Base-by-base conservation (phyloP, 2,888 invertebrate genomes). In the Hermaeophaga mercurialis region DNA sequence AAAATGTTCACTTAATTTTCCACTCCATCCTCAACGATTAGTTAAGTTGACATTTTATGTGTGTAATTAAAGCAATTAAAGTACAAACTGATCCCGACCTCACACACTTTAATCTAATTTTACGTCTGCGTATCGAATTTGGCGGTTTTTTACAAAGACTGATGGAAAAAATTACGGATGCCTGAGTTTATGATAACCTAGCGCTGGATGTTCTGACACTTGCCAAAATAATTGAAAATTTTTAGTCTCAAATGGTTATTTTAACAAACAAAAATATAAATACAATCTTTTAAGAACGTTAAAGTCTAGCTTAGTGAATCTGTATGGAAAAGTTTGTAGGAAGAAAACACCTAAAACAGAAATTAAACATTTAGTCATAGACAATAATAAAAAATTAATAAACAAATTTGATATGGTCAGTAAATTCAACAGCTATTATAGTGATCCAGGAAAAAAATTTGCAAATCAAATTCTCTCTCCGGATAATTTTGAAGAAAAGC, bases 1-100 rank as follows among this genome's bases (percentile, higher is more conserved):
- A 68, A 70, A 67, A 71, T 73, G 66, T 70, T 72, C 74, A 71
- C 74, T 74, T 74, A 72, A 74, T 74, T 72, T 72, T 67, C 69
- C 67, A 66, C 44, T 61, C 65, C 66, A 66, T 69, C 70, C 66
- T 62, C 61, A 56, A 59, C 68, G 64, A 72, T 70, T 70, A 69
- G 67, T 66, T 54, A 54, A 56, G 60, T 58, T 53, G 66, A 66
- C 68, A 64, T 68, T 66, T 52, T 44, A 43, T 64, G 65, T 61
- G 54, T 24, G 59, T 62, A 68, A 69, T 70, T 69, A 68, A 59
- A 54, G 56, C 62, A 61, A 64, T 63, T 54, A 56, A 43, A 55
- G 41, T 26, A 46, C 39, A 43, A 58, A 56, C 28, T 22, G 31
- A 18, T 55, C 63, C 62, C 66, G 66, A 67, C 67, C 67, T 66